These are phyloP conservation scores for Euwallacea similis DNA, from an alignment of 1,140 invertebrate species.

Conservation along the genomic window DNA sequence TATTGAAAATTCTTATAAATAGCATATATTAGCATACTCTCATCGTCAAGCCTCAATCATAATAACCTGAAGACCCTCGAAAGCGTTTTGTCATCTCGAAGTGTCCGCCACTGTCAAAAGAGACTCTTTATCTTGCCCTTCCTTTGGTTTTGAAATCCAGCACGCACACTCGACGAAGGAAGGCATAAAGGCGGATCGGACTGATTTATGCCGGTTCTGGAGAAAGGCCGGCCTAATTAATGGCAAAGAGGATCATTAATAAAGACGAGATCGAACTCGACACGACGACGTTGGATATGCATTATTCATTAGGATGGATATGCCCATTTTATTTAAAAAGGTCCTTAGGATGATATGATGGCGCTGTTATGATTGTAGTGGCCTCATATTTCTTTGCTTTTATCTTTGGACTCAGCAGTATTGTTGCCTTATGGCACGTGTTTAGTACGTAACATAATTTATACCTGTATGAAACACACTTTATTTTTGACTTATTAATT, in stretches of 20 bases:
- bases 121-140: slow-evolving; percentile 19
- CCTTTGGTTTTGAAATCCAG: slow-evolving; percentile 30
- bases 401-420: not conserved
- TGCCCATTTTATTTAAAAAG: slow-evolving; percentile 25
- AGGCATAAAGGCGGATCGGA: slow-evolving; percentile 36
- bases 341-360: not conserved
- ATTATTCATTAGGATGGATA: slow-evolving; percentile 23
- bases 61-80: too few species aligned
- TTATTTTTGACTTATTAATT: too few species aligned
- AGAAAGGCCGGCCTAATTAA: slow-evolving; percentile 36
- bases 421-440: too few species aligned
- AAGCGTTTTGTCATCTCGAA: too few species aligned
- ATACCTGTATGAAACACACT: too few species aligned
- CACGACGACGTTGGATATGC: slow-evolving; percentile 23
- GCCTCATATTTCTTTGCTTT: not conserved
- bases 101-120: slow-evolving; percentile 12
- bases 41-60: too few species aligned
- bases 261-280: slow-evolving; percentile 33
- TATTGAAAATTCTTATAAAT: too few species aligned
- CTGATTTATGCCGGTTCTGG: slow-evolving; percentile 34
- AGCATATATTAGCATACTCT: too few species aligned
- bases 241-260: slow-evolving; percentile 36
- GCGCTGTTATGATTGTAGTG: not conserved
- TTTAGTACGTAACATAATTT: too few species aligned
- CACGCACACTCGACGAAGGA: slow-evolving; percentile 36